Base-by-base conservation (phyloP, 2,113 vertebrate genomes). In the Cololabis saira region DNA sequence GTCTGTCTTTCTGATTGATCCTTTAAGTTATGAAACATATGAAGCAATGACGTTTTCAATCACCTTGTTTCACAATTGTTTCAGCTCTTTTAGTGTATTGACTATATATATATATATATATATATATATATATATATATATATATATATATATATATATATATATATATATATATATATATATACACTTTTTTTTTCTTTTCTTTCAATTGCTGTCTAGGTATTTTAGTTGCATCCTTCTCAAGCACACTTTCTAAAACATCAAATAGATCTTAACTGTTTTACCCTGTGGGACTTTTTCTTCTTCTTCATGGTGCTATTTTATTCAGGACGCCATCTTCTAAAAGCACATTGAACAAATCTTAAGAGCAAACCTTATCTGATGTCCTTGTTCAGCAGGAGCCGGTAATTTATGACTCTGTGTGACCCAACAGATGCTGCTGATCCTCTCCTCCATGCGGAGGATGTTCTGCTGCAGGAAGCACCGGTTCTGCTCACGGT, bases 301-400 rank as follows among this genome's bases (percentile, higher is more conserved):
- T 44, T 44, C 7, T 66, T 44, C 55, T 69, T 81, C n/a, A 71
- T 42, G n/a, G n/a, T n/a, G n/a, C 15, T 3, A 21, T 12, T 40
- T 37, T 27, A 27, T 27, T 27, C 24, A 61, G 61, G 49, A 62
- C 71, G 69, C 75, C 41, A 62, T 69, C 19, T 48, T 63, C 49
- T 37, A 71, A 61, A 73, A 59, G 66, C 73, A 74, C 17, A 53
- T 57, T 56, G 80, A 83, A 76, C 84, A 86, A 71, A 87, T 88
- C 79, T 85, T 51, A 17, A 47, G 60, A 65, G 18, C 48, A 79
- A 71, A 84, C 68, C 76, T 87, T 84, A 90, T 89, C 89, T 81
- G 87, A 87, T 91, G 89, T 87, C 87, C 90, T 89, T 91, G 84
- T 84, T 81, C 82, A 75, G 84, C 83, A 75, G 71, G 69, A 64